These are phyloP conservation scores for Petaurus breviceps DNA, from an alignment of 2,113 vertebrate genomes.

Conservation along the genomic window DNA sequence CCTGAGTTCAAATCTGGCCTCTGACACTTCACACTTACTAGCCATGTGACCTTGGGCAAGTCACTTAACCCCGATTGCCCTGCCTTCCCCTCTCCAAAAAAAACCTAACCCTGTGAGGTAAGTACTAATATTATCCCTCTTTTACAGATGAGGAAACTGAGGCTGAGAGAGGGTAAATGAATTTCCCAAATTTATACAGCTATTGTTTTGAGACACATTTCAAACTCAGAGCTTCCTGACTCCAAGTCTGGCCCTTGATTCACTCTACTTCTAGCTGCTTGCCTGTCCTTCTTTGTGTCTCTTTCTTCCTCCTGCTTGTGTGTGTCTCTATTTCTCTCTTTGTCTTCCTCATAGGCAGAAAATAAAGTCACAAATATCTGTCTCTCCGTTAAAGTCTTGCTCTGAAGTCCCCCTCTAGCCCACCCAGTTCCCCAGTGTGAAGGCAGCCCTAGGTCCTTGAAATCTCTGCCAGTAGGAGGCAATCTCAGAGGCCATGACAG, in stretches of 20 bases:
- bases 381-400: neutral
- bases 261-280: neutral
- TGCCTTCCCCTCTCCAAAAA: too few species aligned
- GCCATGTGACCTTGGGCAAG: too few species aligned
- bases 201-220: slow-evolving; percentile 68
- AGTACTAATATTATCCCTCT: neutral
- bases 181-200: neutral
- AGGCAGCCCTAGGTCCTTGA: neutral
- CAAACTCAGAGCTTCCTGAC: slow-evolving; percentile 66
- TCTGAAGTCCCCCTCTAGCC: neutral
- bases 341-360: neutral
- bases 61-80: too few species aligned
- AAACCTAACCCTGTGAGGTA: too few species aligned
- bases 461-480: neutral
- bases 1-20: too few species aligned
- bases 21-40: too few species aligned
- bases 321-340: neutral
- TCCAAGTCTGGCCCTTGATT: neutral
- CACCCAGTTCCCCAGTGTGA: too few species aligned
- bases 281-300: neutral
- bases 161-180: neutral
- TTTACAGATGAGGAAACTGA: neutral
- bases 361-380: neutral
- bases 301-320: neutral
- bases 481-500: too few species aligned